Percentiles rank a stretch among this genome's conserved stretches.
phyloP scores from a whole-genome alignment of 2,797 vertebrate genomes.

The Oryzias dopingdopingensis region DNA sequence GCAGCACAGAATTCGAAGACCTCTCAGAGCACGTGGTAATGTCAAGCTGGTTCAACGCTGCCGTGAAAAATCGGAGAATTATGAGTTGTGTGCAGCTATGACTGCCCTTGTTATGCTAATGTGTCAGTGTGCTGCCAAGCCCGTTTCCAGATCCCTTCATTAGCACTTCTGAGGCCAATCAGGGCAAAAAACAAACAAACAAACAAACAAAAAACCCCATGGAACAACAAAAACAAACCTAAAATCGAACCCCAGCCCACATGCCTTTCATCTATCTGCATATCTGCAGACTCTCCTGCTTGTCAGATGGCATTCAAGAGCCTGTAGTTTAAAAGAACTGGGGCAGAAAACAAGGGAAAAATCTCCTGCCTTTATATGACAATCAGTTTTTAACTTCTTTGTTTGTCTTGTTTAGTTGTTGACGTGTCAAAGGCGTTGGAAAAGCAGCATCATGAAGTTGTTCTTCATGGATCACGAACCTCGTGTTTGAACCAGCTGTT shows the following conservation, averaged over 20 bases:
- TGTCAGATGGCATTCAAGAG: constrained; percentile 30
- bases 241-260: constrained; percentile 37
- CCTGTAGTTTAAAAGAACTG: constrained; percentile 41
- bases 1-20: neutral
- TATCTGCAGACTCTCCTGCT: constrained; percentile 15
- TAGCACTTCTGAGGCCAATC: constrained; percentile 68
- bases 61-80: neutral
- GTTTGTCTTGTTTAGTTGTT: constrained; percentile 22
- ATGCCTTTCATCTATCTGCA: constrained; percentile 55
- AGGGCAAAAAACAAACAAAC: constrained; percentile 54
- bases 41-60: neutral
- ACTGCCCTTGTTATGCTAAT: constrained; percentile 65
- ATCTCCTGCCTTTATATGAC: constrained; percentile 47
- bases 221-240: constrained; percentile 43
- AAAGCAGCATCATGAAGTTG: constrained; percentile 7
- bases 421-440: constrained; percentile 6
- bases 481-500: neutral
- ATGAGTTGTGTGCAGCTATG: constrained; percentile 6
- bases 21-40: neutral
- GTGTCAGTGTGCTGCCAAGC: constrained; percentile 47
- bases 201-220: neutral
- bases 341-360: constrained; percentile 38
- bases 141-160: constrained; percentile 45
- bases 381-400: constrained; percentile 52
- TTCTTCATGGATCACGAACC: neutral